phyloP scores from a whole-genome alignment of 2,888 invertebrate species.

The Myathropa florea region DNA sequence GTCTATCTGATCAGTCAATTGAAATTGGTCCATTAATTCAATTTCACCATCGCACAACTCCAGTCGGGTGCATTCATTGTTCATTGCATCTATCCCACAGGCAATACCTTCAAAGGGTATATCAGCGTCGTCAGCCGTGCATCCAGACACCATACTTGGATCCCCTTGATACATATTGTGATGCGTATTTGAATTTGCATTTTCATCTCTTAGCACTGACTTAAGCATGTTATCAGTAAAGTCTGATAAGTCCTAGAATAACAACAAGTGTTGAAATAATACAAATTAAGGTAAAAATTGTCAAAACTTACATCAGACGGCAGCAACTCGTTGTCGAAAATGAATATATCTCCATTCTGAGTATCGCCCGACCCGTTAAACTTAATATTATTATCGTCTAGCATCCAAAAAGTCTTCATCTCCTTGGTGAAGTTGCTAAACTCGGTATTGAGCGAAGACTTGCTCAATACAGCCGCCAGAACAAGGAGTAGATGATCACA shows the following conservation, averaged over 20 bases:
- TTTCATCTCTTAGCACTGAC: constrained; percentile 70
- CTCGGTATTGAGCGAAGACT: constrained; percentile 73
- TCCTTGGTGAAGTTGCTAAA: constrained; percentile 77
- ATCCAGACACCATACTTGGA: constrained; percentile 75
- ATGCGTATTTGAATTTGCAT: constrained; percentile 51
- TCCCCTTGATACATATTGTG: constrained; percentile 75
- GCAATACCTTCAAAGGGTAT: constrained; percentile 61
- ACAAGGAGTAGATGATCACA: constrained; percentile 79
- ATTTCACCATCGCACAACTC: constrained; percentile 79
- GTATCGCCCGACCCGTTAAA: background rate
- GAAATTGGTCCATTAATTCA: constrained; percentile 79
- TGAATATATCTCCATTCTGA: constrained; percentile 74
- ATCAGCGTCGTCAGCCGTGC: constrained; percentile 73
- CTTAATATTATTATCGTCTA: constrained; percentile 72
- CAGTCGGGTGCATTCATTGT: constrained; percentile 73
- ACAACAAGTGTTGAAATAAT: background rate
- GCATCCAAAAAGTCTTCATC: constrained; percentile 77
- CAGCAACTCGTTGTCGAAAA: constrained; percentile 75
- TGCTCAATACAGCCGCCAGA: constrained; percentile 77
- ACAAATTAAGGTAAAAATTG: background rate
- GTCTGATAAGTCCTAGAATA: constrained; percentile 72
- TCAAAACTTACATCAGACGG: constrained; percentile 71
- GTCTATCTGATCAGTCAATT: constrained; percentile 78
- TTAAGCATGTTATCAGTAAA: constrained; percentile 77
- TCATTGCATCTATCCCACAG: constrained; percentile 30